Evolutionary conservation across 2,888 invertebrate genomes (phyloP).

Genomic region (Leucophenga montana): DNA sequence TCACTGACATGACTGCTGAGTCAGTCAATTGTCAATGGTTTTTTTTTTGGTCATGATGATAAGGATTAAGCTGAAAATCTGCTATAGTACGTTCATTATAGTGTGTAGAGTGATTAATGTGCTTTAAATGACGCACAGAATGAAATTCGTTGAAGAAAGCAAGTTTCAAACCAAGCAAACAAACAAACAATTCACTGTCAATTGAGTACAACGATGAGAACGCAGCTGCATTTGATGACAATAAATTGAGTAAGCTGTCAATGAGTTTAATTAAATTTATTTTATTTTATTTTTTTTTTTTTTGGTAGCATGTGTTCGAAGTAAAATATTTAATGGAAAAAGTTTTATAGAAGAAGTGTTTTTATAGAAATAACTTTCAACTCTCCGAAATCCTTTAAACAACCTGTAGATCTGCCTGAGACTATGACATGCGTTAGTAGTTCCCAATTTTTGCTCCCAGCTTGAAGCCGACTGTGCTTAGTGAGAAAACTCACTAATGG

Average conservation of each 20-base stretch:
- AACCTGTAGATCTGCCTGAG: no score
- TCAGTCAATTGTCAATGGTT: not conserved
- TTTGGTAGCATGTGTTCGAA: not conserved
- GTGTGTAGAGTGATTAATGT: conserved; percentile 6
- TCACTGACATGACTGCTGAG: not conserved
- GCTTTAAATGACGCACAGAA: conserved; percentile 10
- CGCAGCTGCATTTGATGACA: conserved; percentile 6
- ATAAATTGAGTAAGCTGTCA: conserved; percentile 9
- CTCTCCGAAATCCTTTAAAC: no score
- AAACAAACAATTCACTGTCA: not conserved
- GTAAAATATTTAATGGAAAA: not conserved
- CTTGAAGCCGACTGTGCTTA: no score
- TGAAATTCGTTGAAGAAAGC: no score
- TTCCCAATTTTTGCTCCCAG: no score
- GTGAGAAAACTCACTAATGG: no score
- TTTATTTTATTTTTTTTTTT: not conserved
- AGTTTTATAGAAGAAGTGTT: not conserved
- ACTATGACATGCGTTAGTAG: no score
- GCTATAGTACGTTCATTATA: not conserved
- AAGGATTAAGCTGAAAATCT: not conserved
- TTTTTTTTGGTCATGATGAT: conserved; percentile 11
- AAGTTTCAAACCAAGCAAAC: not conserved
- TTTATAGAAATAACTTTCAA: no score
- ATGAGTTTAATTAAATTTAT: conserved; percentile 12
- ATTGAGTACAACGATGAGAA: not conserved